Evolutionary conservation across 2,888 invertebrate genomes (phyloP).

Genomic region (Acronicta leporina): DNA sequence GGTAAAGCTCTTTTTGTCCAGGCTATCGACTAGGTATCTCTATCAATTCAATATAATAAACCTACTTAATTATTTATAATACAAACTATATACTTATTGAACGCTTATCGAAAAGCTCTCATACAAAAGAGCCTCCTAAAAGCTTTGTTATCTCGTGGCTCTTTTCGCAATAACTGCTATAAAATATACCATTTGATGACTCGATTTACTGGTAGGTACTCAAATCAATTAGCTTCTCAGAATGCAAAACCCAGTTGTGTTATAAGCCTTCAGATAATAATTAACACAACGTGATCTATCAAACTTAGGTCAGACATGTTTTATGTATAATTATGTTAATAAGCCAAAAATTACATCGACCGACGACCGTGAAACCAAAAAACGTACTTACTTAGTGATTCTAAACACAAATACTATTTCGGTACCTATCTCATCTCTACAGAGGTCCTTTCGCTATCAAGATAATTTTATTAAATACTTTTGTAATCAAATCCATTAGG

Average conservation of each 20-base stretch:
- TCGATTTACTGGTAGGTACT: conserved; percentile 7
- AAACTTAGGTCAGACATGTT: conserved; percentile 36
- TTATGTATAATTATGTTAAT: not conserved
- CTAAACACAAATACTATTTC: conserved; percentile 1
- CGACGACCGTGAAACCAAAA: too few relatives aligned
- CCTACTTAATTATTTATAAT: conserved; percentile 10
- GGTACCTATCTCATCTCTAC: too few relatives aligned
- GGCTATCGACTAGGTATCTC: conserved; percentile 12
- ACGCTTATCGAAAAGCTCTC: conserved; percentile 13
- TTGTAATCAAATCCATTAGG: conserved; percentile 18
- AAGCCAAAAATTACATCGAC: conserved; percentile 18
- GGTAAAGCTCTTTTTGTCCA: conserved; percentile 54
- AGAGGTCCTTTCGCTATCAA: conserved; percentile 6
- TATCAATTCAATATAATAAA: conserved; percentile 21
- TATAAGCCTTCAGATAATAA: conserved; percentile 34
- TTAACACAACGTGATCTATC: conserved; percentile 46
- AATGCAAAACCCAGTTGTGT: too few relatives aligned
- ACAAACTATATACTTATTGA: conserved; percentile 5
- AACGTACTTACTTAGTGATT: conserved; percentile 8
- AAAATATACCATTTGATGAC: conserved; percentile 19
- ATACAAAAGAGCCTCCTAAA: too few relatives aligned
- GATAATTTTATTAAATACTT: conserved; percentile 23
- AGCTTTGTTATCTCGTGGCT: conserved; percentile 10
- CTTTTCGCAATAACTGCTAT: conserved; percentile 22
- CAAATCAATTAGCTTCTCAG: too few relatives aligned